These are phyloP conservation scores for Aphidius ervi DNA, from an alignment of 1,140 invertebrate species.

Conservation along the genomic window DNA sequence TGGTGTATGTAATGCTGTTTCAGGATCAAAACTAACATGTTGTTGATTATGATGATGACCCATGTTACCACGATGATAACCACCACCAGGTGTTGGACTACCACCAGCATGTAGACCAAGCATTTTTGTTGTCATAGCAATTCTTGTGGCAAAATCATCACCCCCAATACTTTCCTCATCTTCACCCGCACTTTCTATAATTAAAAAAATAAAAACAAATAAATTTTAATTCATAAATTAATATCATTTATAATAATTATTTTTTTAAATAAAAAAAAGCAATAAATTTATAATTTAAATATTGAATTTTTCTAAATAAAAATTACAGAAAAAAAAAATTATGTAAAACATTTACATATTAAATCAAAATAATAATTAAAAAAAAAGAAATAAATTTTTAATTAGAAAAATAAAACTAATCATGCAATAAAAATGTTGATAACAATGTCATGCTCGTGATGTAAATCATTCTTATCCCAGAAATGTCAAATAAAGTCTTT, in stretches of 20 bases:
- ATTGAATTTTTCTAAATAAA: no score
- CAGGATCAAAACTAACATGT: constrained; percentile 46
- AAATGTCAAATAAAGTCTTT: no score
- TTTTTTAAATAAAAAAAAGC: constrained; percentile 13
- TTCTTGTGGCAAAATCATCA: constrained; percentile 15
- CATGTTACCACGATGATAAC: constrained; percentile 31
- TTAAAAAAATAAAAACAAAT: constrained; percentile 9
- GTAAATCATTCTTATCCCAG: no score
- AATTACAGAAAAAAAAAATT: no score
- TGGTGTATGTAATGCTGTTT: constrained; percentile 33
- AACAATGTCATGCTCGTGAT: no score
- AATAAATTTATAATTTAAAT: background rate
- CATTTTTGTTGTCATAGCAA: constrained; percentile 24
- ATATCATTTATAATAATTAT: no score
- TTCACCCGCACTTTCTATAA: constrained; percentile 48
- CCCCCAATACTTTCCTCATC: constrained; percentile 43
- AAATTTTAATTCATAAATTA: background rate
- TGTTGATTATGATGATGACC: constrained; percentile 25
- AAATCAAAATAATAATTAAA: background rate
- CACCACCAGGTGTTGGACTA: constrained; percentile 33
- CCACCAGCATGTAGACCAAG: constrained; percentile 34
- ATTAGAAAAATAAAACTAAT: no score
- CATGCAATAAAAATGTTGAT: no score
- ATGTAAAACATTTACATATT: no score
- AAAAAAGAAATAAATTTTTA: no score